Conservation (phyloP, 2,888 invertebrate genomes). For the Gastracanthus pulcherrimus region DNA sequence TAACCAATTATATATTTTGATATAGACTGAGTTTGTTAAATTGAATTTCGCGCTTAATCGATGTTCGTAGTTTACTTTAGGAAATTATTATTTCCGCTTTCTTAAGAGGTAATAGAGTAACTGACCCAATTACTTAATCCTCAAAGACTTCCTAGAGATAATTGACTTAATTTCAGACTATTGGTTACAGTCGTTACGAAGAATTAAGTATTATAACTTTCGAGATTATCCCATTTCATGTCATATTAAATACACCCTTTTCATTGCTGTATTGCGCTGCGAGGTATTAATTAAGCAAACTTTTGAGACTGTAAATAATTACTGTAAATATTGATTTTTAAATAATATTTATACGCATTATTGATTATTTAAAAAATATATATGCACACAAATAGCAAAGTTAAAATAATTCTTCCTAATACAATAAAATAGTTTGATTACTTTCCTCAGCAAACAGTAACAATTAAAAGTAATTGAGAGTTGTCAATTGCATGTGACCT, state of each 20-base stretch:
- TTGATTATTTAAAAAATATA: too few relatives aligned
- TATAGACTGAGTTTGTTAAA: background rate
- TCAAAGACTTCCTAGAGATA: background rate
- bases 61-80: background rate
- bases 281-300: background rate
- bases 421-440: too few relatives aligned
- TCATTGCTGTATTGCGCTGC: background rate
- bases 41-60: background rate
- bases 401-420: too few relatives aligned
- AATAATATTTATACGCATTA: too few relatives aligned
- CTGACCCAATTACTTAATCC: background rate
- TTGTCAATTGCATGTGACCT: too few relatives aligned
- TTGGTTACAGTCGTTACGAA: background rate
- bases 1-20: too few relatives aligned
- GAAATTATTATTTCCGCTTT: background rate
- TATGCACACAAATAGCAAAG: too few relatives aligned
- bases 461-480: too few relatives aligned
- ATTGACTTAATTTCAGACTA: background rate
- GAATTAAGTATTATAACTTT: background rate
- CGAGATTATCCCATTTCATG: background rate
- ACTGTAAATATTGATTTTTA: too few relatives aligned
- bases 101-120: background rate
- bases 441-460: too few relatives aligned
- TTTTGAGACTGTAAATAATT: too few relatives aligned
- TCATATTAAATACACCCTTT: too few relatives aligned